These are phyloP conservation scores for Thereva unica DNA, from an alignment of 2,888 invertebrate species.

Conservation along the genomic window DNA sequence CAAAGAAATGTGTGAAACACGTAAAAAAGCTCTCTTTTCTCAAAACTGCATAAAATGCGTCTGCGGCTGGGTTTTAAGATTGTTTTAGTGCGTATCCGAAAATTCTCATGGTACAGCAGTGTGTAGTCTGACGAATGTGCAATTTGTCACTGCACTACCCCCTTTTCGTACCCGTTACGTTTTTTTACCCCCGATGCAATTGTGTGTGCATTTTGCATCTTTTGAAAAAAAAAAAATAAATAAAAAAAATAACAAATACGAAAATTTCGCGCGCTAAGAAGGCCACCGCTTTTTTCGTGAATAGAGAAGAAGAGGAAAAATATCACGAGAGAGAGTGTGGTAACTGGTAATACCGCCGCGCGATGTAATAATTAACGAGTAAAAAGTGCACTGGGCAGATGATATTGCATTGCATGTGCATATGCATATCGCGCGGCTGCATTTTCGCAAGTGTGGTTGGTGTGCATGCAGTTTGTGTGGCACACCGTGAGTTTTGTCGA, in stretches of 20 bases:
- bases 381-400: constrained; percentile 28
- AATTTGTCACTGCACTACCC: background rate
- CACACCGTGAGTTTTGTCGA: constrained; percentile 23
- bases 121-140: background rate
- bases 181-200: too few species aligned
- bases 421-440: background rate
- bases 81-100: constrained; percentile 32
- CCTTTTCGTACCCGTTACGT: background rate
- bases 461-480: too few species aligned
- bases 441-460: constrained; percentile 21
- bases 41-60: constrained; percentile 6
- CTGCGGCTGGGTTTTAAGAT: constrained; percentile 17
- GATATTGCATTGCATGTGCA: constrained; percentile 20
- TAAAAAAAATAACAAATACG: too few species aligned
- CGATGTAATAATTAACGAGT: constrained; percentile 27
- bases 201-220: too few species aligned
- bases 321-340: constrained; percentile 9
- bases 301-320: constrained; percentile 5
- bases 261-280: constrained; percentile 29
- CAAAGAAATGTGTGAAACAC: constrained; percentile 6
- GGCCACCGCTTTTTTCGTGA: constrained; percentile 4
- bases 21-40: constrained; percentile 23
- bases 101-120: constrained; percentile 14
- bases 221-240: too few species aligned
- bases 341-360: too few species aligned